Evolutionary conservation across 1,140 invertebrate species (phyloP).

Genomic region (Drosophila navojoa): DNA sequence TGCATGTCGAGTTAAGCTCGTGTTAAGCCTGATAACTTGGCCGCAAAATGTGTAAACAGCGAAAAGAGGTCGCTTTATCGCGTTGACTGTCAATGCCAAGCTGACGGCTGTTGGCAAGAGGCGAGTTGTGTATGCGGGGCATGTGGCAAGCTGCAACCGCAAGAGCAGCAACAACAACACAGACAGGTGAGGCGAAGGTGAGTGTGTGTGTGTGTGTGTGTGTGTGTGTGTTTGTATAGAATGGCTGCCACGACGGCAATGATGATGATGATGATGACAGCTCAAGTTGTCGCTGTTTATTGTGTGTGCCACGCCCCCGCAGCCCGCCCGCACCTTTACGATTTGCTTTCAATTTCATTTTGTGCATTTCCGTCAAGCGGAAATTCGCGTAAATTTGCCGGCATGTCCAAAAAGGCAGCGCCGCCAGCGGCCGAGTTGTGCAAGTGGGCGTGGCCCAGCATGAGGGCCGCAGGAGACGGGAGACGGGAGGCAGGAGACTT

Average conservation of each 20-base stretch:
- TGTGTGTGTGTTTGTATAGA: no score
- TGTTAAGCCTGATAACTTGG: slow-evolving; percentile 4
- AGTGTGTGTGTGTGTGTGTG: no score
- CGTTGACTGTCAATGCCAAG: slow-evolving; percentile 41
- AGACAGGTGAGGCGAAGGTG: neutral
- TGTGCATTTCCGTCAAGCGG: slow-evolving; percentile 80
- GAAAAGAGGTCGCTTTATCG: slow-evolving; percentile 40
- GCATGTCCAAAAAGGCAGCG: slow-evolving; percentile 51
- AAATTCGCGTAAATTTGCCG: slow-evolving; percentile 81
- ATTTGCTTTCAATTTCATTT: slow-evolving; percentile 68
- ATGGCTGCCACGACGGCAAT: slow-evolving; percentile 9
- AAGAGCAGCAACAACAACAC: slow-evolving; percentile 13
- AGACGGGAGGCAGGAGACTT: neutral
- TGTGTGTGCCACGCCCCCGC: neutral
- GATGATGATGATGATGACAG: slow-evolving; percentile 29
- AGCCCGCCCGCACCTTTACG: neutral
- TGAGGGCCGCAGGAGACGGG: neutral
- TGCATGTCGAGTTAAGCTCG: neutral
- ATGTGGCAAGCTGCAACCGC: slow-evolving; percentile 15
- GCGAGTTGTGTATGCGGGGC: neutral
- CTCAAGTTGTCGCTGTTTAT: slow-evolving; percentile 39
- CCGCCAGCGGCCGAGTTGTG: neutral
- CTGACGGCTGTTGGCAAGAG: neutral
- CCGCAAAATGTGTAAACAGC: slow-evolving; percentile 42
- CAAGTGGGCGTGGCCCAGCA: neutral